Base-by-base conservation (phyloP, 2,888 invertebrate species). In the Chaetogeoica ovagalla region DNA sequence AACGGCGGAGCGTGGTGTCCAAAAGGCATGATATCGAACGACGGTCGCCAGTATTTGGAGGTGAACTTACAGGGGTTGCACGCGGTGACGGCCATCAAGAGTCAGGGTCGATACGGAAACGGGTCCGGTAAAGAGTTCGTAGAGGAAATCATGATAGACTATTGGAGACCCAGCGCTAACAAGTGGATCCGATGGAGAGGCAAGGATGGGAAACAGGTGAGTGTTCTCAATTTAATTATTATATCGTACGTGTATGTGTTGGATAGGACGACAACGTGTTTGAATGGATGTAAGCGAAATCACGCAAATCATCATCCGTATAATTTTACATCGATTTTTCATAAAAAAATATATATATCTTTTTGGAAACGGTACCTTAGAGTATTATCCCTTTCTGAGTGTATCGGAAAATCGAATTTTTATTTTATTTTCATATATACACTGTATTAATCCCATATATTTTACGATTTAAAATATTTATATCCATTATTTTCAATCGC, bases 1-100 rank as follows among this genome's bases (percentile, higher is more conserved):
- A 92, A 93, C 82, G 95, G 95, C 0, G 96, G 96, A 0, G 96
- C 96, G 0, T 96, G 96, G 96, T 96, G 96, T 86, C 95, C 96
- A 13, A 91, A 92, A 84, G 91, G 91, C 1, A 90, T 92, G 85
- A 93, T 95, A 83, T 90, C 91, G 83, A 90, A 91, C 76, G 90
- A 90, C 73, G 90, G 92, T 77, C 90, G 92, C 13, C 95, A 96
- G 86, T 96, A 91, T 86, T 88, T 96, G 69, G 94, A 96, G 86
- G 90, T 94, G 73, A 92, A 95, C 85, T 89, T 96, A 63, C 90
- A 89, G 43, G 89, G 88, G 77, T 90, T 92, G 84, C 92, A 92
- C 86, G 88, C 95, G 84, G 91, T 96, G 85, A 94, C 95, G 0
- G 91, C 90, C 86, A 92, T 92, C 0, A 94, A 95, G 85, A 94